Base-by-base conservation (phyloP, 2,797 vertebrate species). In the Oryzias dopingdopingensis region DNA sequence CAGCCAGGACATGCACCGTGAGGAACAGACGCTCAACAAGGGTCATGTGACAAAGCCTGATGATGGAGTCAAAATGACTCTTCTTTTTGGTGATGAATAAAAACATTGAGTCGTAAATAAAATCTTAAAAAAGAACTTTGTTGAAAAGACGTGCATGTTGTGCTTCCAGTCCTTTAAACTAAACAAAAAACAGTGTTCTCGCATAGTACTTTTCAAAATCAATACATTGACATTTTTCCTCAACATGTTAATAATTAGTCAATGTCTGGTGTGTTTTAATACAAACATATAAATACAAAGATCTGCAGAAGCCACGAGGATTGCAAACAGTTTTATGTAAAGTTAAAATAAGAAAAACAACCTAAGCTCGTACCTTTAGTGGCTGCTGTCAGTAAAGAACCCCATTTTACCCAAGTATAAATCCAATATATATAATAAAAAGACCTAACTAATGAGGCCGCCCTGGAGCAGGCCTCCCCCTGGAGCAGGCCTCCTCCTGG, bases 11-110 rank as follows among this genome's bases (percentile, higher is more conserved):
- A 41, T 15, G 29, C 54, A 45, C 17, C 32, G 17, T 47, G n/a
- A 52, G 29, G 22, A 5, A 17, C 40, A 8, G 5, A 32, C 42
- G 29, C 45, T 7, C 15, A 42, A 52, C 2, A 8, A 62, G 51
- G 42, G 55, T 62, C 53, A 72, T 47, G 17, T 67, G 72, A 72
- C 63, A 42, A 6, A 32, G 24, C 16, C 20, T 16, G 23, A 4
- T 42, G 1, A 4, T 16, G 16, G 16, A 52, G 23, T 41, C 24
- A 3, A 37, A 37, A 37, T 12, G 32, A 37, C 32, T 13, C 29
- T 26, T 26, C 8, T 32, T 32, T 32, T 12, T 10, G 29, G 29
- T 32, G 8, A 10, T 12, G 3, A 32, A 32, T 32, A 32, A 10
- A 32, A 32, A 32, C 29, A 32, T 32, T 32, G 10, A 32, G 29